These are phyloP conservation scores for Sinotaia quadrata DNA, from an alignment of 2,888 invertebrate species.

Conservation along the genomic window DNA sequence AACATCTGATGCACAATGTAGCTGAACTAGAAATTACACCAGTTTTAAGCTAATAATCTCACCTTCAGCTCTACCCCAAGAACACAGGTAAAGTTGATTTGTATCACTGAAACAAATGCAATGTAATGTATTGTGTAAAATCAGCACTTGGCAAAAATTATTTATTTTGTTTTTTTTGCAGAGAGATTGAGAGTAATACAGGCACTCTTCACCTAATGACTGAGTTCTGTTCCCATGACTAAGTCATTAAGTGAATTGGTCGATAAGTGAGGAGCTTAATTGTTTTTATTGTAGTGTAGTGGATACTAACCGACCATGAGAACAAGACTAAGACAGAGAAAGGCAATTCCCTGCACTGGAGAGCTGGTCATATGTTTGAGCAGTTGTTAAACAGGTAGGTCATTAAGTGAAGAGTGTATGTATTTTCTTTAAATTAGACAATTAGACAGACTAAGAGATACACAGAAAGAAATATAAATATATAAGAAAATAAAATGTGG, in stretches of 20 bases:
- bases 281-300: not conserved
- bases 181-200: not conserved
- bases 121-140: not conserved
- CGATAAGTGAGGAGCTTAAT: no score
- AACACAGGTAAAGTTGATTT: slow-evolving; percentile 90
- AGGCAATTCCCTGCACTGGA: no score
- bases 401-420: not conserved
- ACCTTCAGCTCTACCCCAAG: slow-evolving; percentile 90
- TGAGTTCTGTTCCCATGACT: no score
- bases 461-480: not conserved
- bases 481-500: not conserved
- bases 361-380: no score
- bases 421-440: not conserved
- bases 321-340: not conserved
- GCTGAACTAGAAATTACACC: no score
- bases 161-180: no score
- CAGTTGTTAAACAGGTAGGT: no score
- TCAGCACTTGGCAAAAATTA: not conserved
- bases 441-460: not conserved
- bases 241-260: no score
- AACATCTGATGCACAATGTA: no score
- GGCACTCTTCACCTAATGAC: no score
- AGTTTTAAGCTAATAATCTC: no score
- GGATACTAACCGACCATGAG: not conserved
- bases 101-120: slow-evolving; percentile 56